Evolutionary conservation across 2,113 vertebrate species (phyloP).

Genomic region (Ellobius talpinus): DNA sequence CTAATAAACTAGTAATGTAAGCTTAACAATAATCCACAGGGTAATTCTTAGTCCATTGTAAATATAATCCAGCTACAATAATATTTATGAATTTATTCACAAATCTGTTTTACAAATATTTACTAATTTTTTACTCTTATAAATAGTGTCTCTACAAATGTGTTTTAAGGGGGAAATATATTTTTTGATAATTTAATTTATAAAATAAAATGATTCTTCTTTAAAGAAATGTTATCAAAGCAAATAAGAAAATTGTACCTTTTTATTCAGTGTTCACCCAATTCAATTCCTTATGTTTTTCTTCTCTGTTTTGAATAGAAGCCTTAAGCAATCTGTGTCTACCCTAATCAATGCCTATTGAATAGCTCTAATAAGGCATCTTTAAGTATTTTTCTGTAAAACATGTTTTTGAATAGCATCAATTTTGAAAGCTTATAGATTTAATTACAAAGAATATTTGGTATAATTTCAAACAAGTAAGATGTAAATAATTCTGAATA

Average conservation of each 20-base stretch:
- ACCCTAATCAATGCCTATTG: neutral
- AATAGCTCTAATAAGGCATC: neutral
- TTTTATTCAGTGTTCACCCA: neutral
- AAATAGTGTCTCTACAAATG: neutral
- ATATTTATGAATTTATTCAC: neutral
- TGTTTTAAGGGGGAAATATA: neutral
- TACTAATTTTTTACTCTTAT: neutral
- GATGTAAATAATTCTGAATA: constrained; percentile 16
- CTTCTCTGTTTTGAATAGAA: neutral
- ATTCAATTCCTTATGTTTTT: neutral
- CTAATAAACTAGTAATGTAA: neutral
- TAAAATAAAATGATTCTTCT: neutral
- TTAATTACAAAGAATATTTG: neutral
- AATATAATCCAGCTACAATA: neutral
- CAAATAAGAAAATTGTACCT: neutral
- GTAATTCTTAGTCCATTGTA: neutral
- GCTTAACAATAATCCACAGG: neutral
- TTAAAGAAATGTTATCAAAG: neutral
- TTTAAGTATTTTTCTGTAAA: neutral
- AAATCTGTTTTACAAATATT: neutral
- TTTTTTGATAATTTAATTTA: neutral
- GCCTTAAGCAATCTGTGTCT: neutral
- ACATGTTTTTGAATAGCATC: neutral
- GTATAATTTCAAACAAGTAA: constrained; percentile 41
- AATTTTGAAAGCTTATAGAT: neutral